phyloP scores from a whole-genome alignment of 1,140 invertebrate species.

The Hycleus cichorii region DNA sequence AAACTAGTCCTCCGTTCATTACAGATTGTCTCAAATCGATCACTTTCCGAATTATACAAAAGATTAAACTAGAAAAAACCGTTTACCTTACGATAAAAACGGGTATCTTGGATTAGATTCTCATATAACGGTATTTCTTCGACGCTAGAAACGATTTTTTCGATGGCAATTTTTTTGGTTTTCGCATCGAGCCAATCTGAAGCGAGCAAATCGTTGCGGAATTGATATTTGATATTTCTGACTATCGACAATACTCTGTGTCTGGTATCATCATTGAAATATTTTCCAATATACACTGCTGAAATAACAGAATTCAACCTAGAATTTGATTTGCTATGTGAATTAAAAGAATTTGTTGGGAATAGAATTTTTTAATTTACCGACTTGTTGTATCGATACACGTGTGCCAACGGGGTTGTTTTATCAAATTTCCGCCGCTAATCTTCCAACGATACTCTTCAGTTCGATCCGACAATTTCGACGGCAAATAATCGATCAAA shows the following conservation, averaged over 20 bases:
- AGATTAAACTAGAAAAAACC: too few species aligned
- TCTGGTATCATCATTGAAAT: conserved; percentile 50
- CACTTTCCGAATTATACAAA: too few species aligned
- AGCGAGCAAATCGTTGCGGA: conserved; percentile 18
- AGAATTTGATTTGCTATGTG: background rate
- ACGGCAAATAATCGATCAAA: conserved; percentile 28
- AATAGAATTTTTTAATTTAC: conserved; percentile 12
- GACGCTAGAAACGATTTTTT: conserved; percentile 68
- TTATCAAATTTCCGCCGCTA: conserved; percentile 8
- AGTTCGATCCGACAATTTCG: conserved; percentile 20
- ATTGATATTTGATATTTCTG: conserved; percentile 27
- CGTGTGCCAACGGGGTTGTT: conserved; percentile 20
- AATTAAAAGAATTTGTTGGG: background rate
- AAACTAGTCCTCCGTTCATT: too few species aligned
- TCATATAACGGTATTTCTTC: conserved; percentile 76
- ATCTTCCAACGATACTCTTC: conserved; percentile 23
- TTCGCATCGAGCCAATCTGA: conserved; percentile 42
- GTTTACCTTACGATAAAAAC: conserved; percentile 4
- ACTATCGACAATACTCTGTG: conserved; percentile 19
- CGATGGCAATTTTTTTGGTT: conserved; percentile 63
- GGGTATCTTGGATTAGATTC: conserved; percentile 53
- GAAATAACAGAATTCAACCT: conserved; percentile 24
- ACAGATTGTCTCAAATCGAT: too few species aligned
- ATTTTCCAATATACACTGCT: conserved; percentile 66
- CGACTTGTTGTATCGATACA: conserved; percentile 21